These are phyloP conservation scores for Xestia sexstrigata DNA, from an alignment of 2,888 invertebrate species.

Conservation along the genomic window DNA sequence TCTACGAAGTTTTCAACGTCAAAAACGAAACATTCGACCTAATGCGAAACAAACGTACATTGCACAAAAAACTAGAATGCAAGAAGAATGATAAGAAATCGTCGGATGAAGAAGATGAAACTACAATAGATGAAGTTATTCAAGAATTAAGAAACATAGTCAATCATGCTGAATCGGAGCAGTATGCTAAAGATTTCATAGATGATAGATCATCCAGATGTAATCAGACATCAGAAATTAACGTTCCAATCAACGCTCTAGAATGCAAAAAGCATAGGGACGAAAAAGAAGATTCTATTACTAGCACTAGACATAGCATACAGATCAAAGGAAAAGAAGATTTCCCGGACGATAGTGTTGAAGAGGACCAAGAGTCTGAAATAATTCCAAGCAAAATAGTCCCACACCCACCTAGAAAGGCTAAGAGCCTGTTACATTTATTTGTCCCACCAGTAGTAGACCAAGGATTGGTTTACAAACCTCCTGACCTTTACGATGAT, in stretches of 20 bases:
- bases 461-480: constrained; percentile 89
- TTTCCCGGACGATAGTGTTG: constrained; percentile 87
- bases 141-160: constrained; percentile 96
- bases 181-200: constrained; percentile 84
- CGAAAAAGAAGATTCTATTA: constrained; percentile 88
- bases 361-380: constrained; percentile 91
- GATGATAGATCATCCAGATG: constrained; percentile 83
- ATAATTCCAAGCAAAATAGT: constrained; percentile 95
- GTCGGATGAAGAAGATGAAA: constrained; percentile 93
- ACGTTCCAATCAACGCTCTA: constrained; percentile 79
- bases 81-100: constrained; percentile 83
- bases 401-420: constrained; percentile 95
- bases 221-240: constrained; percentile 86
- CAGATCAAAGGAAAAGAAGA: constrained; percentile 86
- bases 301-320: constrained; percentile 89
- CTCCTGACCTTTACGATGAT: constrained; percentile 90
- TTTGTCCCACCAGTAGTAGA: constrained; percentile 92
- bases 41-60: constrained; percentile 84
- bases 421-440: constrained; percentile 93
- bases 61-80: constrained; percentile 83
- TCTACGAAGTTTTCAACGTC: constrained; percentile 91
- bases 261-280: constrained; percentile 82
- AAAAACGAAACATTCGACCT: constrained; percentile 90
- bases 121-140: constrained; percentile 96
- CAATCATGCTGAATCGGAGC: constrained; percentile 95